Percentiles rank a stretch among this genome's conserved stretches.
Conservation (phyloP, 2,888 invertebrate species). For the Lasioglossum zephyrum region DNA sequence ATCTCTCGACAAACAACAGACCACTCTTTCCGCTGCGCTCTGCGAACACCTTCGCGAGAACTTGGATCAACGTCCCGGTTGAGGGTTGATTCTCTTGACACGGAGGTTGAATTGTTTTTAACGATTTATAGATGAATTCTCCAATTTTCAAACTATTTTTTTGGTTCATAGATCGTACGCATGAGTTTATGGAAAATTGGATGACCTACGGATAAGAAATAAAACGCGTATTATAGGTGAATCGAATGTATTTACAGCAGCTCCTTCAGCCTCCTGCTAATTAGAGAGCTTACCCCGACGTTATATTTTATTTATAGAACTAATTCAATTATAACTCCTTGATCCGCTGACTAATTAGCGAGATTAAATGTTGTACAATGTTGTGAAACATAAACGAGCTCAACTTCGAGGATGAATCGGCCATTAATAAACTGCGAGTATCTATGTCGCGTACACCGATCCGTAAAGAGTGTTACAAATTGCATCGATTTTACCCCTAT, state of each 20-base stretch:
- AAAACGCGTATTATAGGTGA: background rate
- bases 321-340: background rate
- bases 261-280: background rate
- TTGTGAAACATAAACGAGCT: background rate
- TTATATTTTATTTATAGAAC: background rate
- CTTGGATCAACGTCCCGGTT: too few species aligned
- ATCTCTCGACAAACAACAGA: constrained; percentile 17
- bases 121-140: background rate
- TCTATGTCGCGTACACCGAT: too few species aligned
- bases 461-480: too few species aligned
- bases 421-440: background rate
- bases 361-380: background rate
- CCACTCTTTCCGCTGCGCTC: background rate
- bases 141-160: too few species aligned
- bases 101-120: background rate
- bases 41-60: too few species aligned
- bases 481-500: too few species aligned
- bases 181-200: background rate
- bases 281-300: background rate
- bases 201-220: background rate
- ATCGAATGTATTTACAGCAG: background rate
- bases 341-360: background rate
- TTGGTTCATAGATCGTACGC: too few species aligned
- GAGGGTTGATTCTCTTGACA: too few species aligned
- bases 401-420: background rate